Evolutionary conservation across 2,113 vertebrate species (phyloP), one percentile per base, ranked within the genome.

Genomic region (Pristiophorus japonicus): DNA sequence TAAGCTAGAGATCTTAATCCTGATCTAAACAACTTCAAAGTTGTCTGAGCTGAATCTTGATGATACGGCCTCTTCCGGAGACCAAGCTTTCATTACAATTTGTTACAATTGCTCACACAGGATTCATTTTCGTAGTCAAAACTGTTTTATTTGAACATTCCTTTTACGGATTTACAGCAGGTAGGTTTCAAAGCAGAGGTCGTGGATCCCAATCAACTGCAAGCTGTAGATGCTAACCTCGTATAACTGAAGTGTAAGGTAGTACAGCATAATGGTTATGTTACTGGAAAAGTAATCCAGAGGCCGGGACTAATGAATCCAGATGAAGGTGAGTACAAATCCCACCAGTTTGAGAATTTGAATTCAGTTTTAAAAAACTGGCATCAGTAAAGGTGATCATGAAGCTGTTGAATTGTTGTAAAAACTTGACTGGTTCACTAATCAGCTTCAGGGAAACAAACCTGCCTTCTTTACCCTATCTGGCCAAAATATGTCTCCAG

Each of bases 21-120:
- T 96, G 95, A 96, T 45, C 78, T 95, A 55, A 85, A 94, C 95
- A 96, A 87, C 20, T 96, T 96, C 95, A 45, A 95, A 75, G 90
- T n/a, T 16, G 59, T n/a, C 62, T 90, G 75, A 96, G 84, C 55
- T 96, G 75, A 93, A 70, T 87, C 47, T 6, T 95, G 94, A 95
- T 27, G 47, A 95, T 59, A 34, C 24, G 4, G 22, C 95, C 94
- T 95, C 95, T 95, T 95, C 66, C 93, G 14, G 95, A 16, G 67
- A 95, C 30, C 59, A 67, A 3, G 18, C 20, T 95, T 96, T 96
- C 27, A 66, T n/a, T 88, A 59, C 16, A 95, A 73, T 95, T 96
- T 93, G 38, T 95, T 96, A 65, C 47, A 88, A 70, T 94, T 95
- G 73, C 93, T 73, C 66, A 93, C 16, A 95, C 51, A 63, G n/a